These are phyloP conservation scores for Amiota communis DNA, from an alignment of 2,888 invertebrate species.

Conservation along the genomic window DNA sequence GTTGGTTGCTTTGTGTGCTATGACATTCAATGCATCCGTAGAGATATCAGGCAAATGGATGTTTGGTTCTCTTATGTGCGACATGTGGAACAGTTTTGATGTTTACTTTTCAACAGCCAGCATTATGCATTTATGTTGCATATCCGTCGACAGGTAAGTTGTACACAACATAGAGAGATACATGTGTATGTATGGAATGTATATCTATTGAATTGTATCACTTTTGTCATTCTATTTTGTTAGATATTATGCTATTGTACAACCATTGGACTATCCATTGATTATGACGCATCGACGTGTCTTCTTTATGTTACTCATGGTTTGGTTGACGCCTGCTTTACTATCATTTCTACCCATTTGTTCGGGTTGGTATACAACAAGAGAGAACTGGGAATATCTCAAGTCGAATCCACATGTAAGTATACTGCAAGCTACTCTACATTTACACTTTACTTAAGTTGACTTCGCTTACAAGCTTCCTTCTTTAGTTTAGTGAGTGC, in stretches of 20 bases:
- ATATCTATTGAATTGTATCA: not conserved
- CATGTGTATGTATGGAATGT: not conserved
- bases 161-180: too few species aligned
- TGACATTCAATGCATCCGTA: conserved; percentile 94
- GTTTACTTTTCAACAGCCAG: conserved; percentile 95
- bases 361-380: conserved; percentile 94
- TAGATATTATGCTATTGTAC: conserved; percentile 91
- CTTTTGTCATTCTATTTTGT: conserved; percentile 10
- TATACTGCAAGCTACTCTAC: conserved; percentile 57
- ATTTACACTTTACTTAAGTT: not conserved
- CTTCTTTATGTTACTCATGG: conserved; percentile 86
- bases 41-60: conserved; percentile 89
- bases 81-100: conserved; percentile 94
- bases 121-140: conserved; percentile 94
- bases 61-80: conserved; percentile 92
- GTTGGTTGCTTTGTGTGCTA: conserved; percentile 91
- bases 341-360: conserved; percentile 96
- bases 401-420: conserved; percentile 79
- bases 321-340: conserved; percentile 93
- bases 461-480: not conserved
- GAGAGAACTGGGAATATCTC: conserved; percentile 82
- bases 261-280: conserved; percentile 92
- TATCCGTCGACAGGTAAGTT: conserved; percentile 83
- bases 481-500: not conserved
- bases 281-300: conserved; percentile 90